Base-by-base conservation (phyloP, 2,888 invertebrate species). In the Gari tellinella region DNA sequence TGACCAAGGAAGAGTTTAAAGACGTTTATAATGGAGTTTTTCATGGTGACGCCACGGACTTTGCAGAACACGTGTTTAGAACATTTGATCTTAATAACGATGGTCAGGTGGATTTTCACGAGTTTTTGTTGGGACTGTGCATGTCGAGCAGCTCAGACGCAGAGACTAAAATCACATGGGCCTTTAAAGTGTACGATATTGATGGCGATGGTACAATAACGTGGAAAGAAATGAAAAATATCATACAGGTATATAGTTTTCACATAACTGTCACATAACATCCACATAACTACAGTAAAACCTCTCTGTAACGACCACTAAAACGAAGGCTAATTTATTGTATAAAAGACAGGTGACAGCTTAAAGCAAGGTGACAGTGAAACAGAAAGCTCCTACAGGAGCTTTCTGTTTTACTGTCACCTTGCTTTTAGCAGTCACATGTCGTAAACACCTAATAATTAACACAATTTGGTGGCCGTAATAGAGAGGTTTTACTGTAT, bases 171-270 rank as follows among this genome's bases (percentile, higher is more conserved):
- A 62, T 81, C 26, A 51, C 69, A 25, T 83, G 83, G 83, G 83
- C 83, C 10, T 83, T 83, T 60, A 72, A 68, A 21, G 75, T 83
- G 55, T 83, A 83, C 46, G 83, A 83, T 43, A 82, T 79, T 37
- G 77, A 83, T 43, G 80, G 79, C 7, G 78, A 80, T 26, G 83
- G 83, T 0, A 78, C 56, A 21, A 83, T 83, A 17, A 66, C 75
- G 1, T 72, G 68, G 67, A 72, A 75, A 3, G 83, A 83, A 49
- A 83, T 83, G 83, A 60, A 48, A 19, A 65, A 79, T 19, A 80
- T 83, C 8, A 65, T 83, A 56, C 69, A 75, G 75, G 75, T 75
- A 37, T 14, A 21, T 41, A 51, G 25, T 7, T 14, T 19, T 49
- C 7, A n/a, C n/a, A n/a, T n/a, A n/a, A n/a, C n/a, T n/a, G n/a